These are phyloP conservation scores for Melinopterus prodromus DNA, from an alignment of 2,888 invertebrate species.

Conservation along the genomic window DNA sequence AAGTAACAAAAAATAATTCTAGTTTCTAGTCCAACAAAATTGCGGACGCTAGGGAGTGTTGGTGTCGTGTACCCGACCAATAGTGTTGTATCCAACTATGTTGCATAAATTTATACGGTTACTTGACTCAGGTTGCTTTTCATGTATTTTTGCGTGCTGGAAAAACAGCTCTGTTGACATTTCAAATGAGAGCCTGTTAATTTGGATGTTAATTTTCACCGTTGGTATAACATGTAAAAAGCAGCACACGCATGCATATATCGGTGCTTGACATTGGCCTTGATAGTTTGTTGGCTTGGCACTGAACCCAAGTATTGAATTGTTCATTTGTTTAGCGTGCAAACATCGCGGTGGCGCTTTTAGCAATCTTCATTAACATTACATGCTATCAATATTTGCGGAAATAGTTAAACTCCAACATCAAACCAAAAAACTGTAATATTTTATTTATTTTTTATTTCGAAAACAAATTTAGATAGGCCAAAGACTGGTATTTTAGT, in stretches of 20 bases:
- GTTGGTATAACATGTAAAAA: conserved; percentile 10
- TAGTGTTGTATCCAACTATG: neutral
- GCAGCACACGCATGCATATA: neutral
- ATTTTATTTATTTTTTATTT: no score
- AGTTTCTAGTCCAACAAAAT: no score
- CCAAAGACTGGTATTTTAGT: no score
- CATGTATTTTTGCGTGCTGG: neutral
- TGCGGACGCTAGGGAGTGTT: no score
- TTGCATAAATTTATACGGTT: no score
- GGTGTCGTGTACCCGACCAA: neutral
- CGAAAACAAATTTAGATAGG: no score
- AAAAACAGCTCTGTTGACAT: neutral
- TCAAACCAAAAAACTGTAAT: no score
- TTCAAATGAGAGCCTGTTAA: neutral
- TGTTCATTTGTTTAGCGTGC: conserved; percentile 12
- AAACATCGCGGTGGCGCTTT: neutral
- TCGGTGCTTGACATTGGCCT: conserved; percentile 19
- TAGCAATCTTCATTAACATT: neutral
- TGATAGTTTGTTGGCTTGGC: conserved; percentile 19
- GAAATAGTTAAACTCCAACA: no score
- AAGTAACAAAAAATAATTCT: no score
- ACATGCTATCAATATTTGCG: no score
- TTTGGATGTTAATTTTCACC: neutral
- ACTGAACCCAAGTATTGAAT: conserved; percentile 5
- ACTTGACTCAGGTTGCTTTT: neutral